Conservation (phyloP, 2,888 invertebrate species). For the Cantharis flavilabris region DNA sequence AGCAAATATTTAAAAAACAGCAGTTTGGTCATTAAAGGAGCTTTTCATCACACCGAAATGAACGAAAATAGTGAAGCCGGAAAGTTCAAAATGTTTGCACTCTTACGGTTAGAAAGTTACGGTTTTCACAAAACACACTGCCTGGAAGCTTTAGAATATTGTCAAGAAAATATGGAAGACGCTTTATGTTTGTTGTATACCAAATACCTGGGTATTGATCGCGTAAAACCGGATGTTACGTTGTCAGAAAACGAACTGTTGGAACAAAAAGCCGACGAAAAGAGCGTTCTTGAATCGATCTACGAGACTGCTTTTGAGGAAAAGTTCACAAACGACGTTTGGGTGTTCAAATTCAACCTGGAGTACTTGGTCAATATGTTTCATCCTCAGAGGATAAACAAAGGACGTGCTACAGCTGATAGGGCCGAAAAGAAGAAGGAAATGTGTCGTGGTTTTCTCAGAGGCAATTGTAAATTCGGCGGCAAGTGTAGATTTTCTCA, state of each 20-base stretch:
- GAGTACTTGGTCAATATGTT: slow-evolving; percentile 64
- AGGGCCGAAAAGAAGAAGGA: slow-evolving; percentile 61
- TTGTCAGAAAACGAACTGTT: slow-evolving; percentile 61
- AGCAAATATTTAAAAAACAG: slow-evolving; percentile 68
- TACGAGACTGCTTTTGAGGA: slow-evolving; percentile 72
- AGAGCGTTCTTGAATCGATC: slow-evolving; percentile 75
- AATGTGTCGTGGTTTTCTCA: slow-evolving; percentile 66
- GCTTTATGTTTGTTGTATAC: slow-evolving; percentile 71
- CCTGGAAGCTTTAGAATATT: slow-evolving; percentile 71
- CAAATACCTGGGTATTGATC: slow-evolving; percentile 68
- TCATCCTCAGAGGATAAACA: slow-evolving; percentile 56
- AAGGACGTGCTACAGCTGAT: slow-evolving; percentile 44
- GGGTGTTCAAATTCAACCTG: slow-evolving; percentile 71
- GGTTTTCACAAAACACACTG: slow-evolving; percentile 78
- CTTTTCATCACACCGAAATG: slow-evolving; percentile 68
- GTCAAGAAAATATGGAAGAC: slow-evolving; percentile 70
- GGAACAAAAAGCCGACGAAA: slow-evolving; percentile 73
- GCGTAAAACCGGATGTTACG: slow-evolving; percentile 44
- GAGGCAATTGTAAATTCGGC: slow-evolving; percentile 74
- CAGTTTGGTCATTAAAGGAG: slow-evolving; percentile 74
- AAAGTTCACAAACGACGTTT: slow-evolving; percentile 70
- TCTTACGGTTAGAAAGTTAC: slow-evolving; percentile 74
- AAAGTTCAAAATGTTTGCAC: slow-evolving; percentile 70
- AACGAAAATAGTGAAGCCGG: slow-evolving; percentile 65
- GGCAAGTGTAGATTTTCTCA: slow-evolving; percentile 77